A percentile compares a stretch with the other conserved stretches of the same genome.
Conservation (phyloP, 2,797 vertebrate genomes). For the Chaetodon trifasciatus region DNA sequence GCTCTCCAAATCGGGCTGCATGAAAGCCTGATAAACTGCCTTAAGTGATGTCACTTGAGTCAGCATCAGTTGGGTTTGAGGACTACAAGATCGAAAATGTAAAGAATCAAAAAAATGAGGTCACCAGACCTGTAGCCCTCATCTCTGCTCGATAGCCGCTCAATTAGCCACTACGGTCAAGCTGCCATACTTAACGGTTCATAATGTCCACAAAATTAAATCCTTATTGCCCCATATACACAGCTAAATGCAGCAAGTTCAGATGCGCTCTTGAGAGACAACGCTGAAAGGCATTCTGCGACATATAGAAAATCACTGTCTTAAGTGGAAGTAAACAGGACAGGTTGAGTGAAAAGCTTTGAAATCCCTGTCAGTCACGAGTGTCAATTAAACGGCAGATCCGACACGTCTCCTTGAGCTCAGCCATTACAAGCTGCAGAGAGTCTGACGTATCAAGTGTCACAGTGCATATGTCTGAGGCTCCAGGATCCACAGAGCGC, state of each 20-base stretch:
- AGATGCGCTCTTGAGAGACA: neutral
- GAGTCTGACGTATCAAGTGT: conserved; percentile 27
- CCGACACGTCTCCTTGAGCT: conserved; percentile 1
- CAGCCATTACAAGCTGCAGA: conserved; percentile 1
- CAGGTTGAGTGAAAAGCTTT: conserved; percentile 11
- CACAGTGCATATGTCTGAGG: conserved; percentile 21
- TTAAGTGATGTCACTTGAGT: neutral
- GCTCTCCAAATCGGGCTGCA: too few relatives aligned
- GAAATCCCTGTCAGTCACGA: conserved; percentile 8
- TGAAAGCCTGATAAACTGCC: too few relatives aligned
- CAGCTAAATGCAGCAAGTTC: neutral
- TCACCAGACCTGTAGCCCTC: neutral
- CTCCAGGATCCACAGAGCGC: neutral
- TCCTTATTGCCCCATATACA: neutral
- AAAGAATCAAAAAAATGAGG: neutral
- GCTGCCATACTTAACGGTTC: neutral
- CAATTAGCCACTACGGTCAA: neutral
- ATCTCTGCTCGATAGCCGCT: neutral
- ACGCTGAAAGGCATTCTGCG: neutral
- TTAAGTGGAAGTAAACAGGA: conserved; percentile 14
- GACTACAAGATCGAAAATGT: neutral
- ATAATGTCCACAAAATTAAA: neutral
- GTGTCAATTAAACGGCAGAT: conserved; percentile 29
- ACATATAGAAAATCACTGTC: conserved; percentile 14
- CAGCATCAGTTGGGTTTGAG: neutral